Conservation (phyloP, 2,888 invertebrate species). For the Euclidia mi region DNA sequence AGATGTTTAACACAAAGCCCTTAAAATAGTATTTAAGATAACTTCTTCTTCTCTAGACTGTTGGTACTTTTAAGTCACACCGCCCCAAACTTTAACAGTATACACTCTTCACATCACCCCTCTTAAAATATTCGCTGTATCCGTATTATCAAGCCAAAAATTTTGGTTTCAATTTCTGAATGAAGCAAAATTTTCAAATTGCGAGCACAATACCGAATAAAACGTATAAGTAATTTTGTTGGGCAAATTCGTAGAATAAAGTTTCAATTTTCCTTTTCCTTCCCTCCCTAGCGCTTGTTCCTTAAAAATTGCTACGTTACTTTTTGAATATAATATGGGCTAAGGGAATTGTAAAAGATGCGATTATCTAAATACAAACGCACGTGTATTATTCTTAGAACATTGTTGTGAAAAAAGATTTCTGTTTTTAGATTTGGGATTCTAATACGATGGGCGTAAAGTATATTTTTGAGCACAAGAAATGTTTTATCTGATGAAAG, state of each 20-base stretch:
- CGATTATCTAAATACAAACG: constrained; percentile 11
- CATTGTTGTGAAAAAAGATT: too few species aligned
- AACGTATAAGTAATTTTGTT: constrained; percentile 35
- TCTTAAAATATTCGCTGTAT: too few species aligned
- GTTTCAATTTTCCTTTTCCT: constrained; percentile 29
- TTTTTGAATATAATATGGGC: constrained; percentile 21
- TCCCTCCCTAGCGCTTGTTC: constrained; percentile 13
- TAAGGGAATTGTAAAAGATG: constrained; percentile 13
- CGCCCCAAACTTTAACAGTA: too few species aligned
- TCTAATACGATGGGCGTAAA: too few species aligned
- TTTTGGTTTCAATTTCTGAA: constrained; percentile 10
- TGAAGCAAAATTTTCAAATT: constrained; percentile 8
- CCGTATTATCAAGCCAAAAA: background rate
- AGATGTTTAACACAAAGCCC: too few species aligned
- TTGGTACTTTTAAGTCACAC: too few species aligned
- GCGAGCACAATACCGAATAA: constrained; percentile 17
- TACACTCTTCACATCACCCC: too few species aligned
- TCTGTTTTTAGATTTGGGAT: too few species aligned
- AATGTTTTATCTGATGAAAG: too few species aligned
- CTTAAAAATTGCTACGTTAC: constrained; percentile 23
- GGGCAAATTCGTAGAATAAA: constrained; percentile 33
- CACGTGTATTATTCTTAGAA: background rate
- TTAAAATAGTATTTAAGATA: too few species aligned
- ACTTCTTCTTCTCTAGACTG: too few species aligned
- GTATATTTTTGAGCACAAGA: too few species aligned